phyloP scores from a whole-genome alignment of 1,140 invertebrate species.

The Saxidomus purpurata region DNA sequence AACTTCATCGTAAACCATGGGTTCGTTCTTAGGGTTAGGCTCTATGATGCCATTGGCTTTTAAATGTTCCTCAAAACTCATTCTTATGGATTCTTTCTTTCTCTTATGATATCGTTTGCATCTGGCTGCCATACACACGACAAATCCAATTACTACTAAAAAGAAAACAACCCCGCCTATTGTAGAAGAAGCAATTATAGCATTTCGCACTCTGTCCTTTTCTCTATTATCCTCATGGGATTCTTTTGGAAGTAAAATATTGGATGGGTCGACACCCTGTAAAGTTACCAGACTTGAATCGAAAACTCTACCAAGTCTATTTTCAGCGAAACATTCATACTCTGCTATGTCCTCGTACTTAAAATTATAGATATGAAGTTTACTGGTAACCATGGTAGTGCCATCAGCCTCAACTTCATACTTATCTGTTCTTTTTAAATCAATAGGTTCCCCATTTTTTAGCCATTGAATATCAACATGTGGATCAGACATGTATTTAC shows the following conservation, averaged over 20 bases:
- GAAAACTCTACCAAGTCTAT: constrained; percentile 73
- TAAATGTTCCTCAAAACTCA: constrained; percentile 77
- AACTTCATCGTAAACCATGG: constrained; percentile 39
- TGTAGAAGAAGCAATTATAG: constrained; percentile 74
- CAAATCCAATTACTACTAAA: constrained; percentile 67
- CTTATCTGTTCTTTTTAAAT: constrained; percentile 62
- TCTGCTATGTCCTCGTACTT: constrained; percentile 73
- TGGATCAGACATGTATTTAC: constrained; percentile 76
- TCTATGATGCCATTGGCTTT: constrained; percentile 70
- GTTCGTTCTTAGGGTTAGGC: constrained; percentile 47
- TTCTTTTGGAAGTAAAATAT: constrained; percentile 16
- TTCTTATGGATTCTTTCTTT: constrained; percentile 72
- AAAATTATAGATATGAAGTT: constrained; percentile 73
- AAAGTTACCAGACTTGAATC: constrained; percentile 77
- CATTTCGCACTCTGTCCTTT: constrained; percentile 61
- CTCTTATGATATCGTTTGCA: constrained; percentile 67
- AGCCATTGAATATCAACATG: constrained; percentile 72
- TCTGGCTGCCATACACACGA: constrained; percentile 65
- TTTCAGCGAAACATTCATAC: constrained; percentile 80
- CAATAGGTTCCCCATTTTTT: constrained; percentile 61
- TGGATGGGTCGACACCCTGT: constrained; percentile 64
- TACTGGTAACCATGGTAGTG: constrained; percentile 39
- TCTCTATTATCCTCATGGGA: neutral
- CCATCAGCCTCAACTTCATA: constrained; percentile 66
- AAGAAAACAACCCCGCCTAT: constrained; percentile 75